Percentiles rank a stretch among this genome's conserved stretches.
phyloP scores from a whole-genome alignment of 2,113 vertebrate genomes.

The Oryzias curvinotus region DNA sequence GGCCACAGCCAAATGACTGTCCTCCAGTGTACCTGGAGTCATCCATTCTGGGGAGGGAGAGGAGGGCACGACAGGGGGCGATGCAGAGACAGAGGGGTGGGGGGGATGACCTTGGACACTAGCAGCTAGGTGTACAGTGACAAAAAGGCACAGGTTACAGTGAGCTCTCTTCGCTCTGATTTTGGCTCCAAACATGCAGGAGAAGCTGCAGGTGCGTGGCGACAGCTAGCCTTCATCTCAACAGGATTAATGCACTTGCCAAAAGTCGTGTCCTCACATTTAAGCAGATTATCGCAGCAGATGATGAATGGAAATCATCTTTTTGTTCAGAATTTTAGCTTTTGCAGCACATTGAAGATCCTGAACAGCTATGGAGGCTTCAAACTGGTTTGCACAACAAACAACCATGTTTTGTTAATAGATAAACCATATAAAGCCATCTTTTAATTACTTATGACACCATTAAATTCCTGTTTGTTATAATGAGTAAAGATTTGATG shows the following conservation, averaged over 20 bases:
- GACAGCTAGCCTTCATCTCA: background rate
- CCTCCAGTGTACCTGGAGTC: slow-evolving; percentile 68
- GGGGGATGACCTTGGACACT: slow-evolving; percentile 72
- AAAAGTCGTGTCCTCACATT: background rate
- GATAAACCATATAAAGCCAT: background rate
- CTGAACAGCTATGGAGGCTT: background rate
- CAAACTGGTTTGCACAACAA: background rate
- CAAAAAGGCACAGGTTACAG: slow-evolving; percentile 66
- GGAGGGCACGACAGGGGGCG: slow-evolving; percentile 27
- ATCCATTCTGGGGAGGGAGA: slow-evolving; percentile 60
- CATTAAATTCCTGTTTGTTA: background rate
- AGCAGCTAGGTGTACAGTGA: slow-evolving; percentile 65
- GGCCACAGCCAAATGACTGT: slow-evolving; percentile 70
- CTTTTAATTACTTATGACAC: background rate
- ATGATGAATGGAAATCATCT: background rate
- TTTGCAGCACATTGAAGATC: background rate
- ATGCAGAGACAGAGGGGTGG: slow-evolving; percentile 4
- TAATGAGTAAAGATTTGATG: slow-evolving; percentile 5
- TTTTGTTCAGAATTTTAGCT: background rate
- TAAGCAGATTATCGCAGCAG: background rate
- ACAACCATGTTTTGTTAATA: background rate
- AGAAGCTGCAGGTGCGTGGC: background rate
- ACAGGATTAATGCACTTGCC: no score
- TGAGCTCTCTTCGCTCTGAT: slow-evolving; percentile 10
- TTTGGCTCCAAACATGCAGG: slow-evolving; percentile 4